These are phyloP conservation scores for Drosophila seguyi DNA, from an alignment of 1,140 invertebrate genomes.

Conservation along the genomic window DNA sequence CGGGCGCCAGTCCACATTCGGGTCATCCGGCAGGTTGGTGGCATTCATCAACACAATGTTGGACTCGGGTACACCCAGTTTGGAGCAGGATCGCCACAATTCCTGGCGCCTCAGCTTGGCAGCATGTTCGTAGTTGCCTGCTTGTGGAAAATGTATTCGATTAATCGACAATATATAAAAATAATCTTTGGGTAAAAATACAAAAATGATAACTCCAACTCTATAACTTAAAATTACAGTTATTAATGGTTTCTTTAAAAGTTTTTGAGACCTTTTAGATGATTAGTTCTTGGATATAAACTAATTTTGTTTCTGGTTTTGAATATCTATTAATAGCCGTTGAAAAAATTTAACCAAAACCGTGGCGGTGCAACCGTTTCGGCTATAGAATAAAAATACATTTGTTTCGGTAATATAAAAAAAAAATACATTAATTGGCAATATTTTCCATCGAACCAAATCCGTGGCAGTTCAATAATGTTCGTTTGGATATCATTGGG, in stretches of 20 bases:
- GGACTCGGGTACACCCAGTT: constrained; percentile 91
- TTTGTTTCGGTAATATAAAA: constrained; percentile 2
- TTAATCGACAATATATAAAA: background rate
- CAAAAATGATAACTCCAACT: background rate
- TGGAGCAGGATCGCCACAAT: constrained; percentile 91
- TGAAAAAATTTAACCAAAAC: constrained; percentile 8
- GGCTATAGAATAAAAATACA: constrained; percentile 9
- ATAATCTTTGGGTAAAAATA: background rate
- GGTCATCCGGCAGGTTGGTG: constrained; percentile 91
- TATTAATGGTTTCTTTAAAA: background rate
- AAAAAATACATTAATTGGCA: background rate
- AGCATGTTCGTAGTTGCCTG: constrained; percentile 91
- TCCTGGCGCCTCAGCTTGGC: constrained; percentile 90
- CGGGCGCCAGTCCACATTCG: constrained; percentile 90
- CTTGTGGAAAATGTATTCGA: background rate
- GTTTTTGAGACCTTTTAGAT: background rate
- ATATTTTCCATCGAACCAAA: constrained; percentile 3
- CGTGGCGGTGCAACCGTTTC: constrained; percentile 1
- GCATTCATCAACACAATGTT: constrained; percentile 91
- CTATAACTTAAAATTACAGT: background rate
- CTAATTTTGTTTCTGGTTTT: constrained; percentile 9
- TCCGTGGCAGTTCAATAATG: background rate
- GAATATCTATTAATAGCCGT: constrained; percentile 3
- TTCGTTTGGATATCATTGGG: background rate
- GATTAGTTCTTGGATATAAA: constrained; percentile 4